Conservation (phyloP, 2,113 vertebrate genomes). For the Trogon melanurus region DNA sequence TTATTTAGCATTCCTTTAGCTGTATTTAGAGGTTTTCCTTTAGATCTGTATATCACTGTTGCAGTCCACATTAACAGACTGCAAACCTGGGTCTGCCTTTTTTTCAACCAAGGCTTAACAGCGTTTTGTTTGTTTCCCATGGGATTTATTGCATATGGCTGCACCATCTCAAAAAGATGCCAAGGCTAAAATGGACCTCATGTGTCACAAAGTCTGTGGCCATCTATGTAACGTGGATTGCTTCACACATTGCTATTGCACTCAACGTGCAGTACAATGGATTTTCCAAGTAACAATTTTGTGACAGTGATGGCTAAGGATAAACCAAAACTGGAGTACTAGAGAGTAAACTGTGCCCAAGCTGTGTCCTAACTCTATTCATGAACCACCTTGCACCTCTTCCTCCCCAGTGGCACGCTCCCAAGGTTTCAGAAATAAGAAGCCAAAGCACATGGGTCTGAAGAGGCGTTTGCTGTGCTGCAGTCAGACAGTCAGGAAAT, state of each 20-base stretch:
- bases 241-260: background rate
- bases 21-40: background rate
- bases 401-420: background rate
- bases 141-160: background rate
- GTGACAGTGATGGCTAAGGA: background rate
- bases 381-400: background rate
- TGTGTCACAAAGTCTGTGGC: background rate
- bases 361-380: background rate
- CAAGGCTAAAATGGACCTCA: background rate
- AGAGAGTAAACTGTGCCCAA: background rate
- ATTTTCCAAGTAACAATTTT: background rate
- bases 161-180: background rate
- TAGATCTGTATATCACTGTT: background rate
- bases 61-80: background rate
- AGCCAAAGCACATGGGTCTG: rapidly evolving
- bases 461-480: background rate
- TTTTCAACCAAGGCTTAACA: background rate
- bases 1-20: background rate
- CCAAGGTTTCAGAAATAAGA: background rate
- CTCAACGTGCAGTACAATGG: background rate
- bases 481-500: background rate
- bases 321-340: background rate
- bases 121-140: background rate
- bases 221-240: background rate
- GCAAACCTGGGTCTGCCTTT: background rate